Percentiles rank a stretch among this genome's conserved stretches.
phyloP scores from a whole-genome alignment of 2,797 vertebrate species.

The Gephyroberyx darwinii region DNA sequence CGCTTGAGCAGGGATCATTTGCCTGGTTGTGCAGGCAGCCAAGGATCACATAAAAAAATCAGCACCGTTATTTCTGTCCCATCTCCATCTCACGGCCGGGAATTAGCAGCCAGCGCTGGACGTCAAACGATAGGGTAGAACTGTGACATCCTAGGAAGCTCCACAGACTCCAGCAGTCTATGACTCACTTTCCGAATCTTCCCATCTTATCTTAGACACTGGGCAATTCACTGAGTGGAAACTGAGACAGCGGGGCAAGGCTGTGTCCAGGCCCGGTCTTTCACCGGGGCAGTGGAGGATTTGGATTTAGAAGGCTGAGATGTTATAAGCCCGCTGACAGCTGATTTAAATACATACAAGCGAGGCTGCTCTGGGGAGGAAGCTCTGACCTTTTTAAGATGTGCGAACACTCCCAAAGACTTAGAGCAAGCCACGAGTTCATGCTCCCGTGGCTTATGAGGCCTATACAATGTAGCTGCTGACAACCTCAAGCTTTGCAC shows the following conservation, averaged over 20 bases:
- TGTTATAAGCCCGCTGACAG: constrained; percentile 34
- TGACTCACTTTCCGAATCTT: constrained; percentile 69
- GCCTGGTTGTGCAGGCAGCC: constrained; percentile 55
- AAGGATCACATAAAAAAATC: constrained; percentile 74
- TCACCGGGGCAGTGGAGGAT: constrained; percentile 32
- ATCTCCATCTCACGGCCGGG: constrained; percentile 61
- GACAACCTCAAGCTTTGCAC: constrained; percentile 51
- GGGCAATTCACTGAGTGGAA: constrained; percentile 55
- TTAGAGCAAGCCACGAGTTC: constrained; percentile 45
- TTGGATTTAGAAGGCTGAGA: constrained; percentile 34
- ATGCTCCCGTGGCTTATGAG: constrained; percentile 42
- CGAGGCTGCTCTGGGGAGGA: constrained; percentile 17
- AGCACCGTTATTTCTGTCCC: constrained; percentile 75
- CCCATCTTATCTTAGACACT: constrained; percentile 52
- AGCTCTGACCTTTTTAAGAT: constrained; percentile 44
- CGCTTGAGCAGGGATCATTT: constrained; percentile 64
- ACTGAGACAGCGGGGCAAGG: constrained; percentile 51
- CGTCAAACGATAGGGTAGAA: constrained; percentile 64
- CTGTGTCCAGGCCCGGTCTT: constrained; percentile 43
- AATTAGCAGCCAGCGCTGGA: constrained; percentile 69
- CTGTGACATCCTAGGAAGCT: constrained; percentile 62
- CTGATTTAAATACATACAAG: constrained; percentile 39
- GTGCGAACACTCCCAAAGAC: constrained; percentile 50
- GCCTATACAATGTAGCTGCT: constrained; percentile 37
- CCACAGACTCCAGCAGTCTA: constrained; percentile 52